These are phyloP conservation scores for Poeciliopsis presidionis DNA, from an alignment of 2,797 vertebrate genomes.

Conservation along the genomic window DNA sequence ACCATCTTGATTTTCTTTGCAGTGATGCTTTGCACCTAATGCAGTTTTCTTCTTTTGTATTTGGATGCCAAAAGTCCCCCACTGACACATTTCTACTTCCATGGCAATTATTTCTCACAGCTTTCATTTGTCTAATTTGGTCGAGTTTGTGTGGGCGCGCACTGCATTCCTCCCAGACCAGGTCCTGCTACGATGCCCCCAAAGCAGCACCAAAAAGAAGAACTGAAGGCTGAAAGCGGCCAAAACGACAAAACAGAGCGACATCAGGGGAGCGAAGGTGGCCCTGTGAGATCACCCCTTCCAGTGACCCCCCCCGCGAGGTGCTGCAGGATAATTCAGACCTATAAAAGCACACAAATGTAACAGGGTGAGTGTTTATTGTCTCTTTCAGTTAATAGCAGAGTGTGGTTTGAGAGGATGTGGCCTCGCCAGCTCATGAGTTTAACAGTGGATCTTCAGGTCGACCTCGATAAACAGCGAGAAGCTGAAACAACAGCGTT, in stretches of 20 bases:
- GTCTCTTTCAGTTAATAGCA: conserved; percentile 39
- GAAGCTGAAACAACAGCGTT: conserved; percentile 78
- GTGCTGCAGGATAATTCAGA: conserved; percentile 5
- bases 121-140: conserved; percentile 25
- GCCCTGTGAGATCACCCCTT: conserved; percentile 55
- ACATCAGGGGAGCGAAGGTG: conserved; percentile 59
- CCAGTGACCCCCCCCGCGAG: conserved; percentile 29
- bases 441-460: conserved; percentile 29
- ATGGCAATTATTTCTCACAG: conserved; percentile 19
- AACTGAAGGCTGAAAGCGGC: conserved; percentile 34
- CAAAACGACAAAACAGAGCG: conserved; percentile 42
- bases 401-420: conserved; percentile 44
- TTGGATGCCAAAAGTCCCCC: conserved; percentile 27
- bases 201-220: conserved; percentile 34
- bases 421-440: conserved; percentile 27
- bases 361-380: conserved; percentile 33
- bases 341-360: conserved; percentile 13
- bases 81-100: conserved; percentile 10
- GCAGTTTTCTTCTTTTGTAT: conserved; percentile 24
- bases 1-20: conserved; percentile 32
- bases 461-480: conserved; percentile 51
- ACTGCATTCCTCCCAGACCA: conserved; percentile 65
- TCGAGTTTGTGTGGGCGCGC: conserved; percentile 54
- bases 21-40: not conserved
- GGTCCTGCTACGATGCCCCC: conserved; percentile 36